phyloP scores from a whole-genome alignment of 2,113 vertebrate species.

The Eretmochelys imbricata region DNA sequence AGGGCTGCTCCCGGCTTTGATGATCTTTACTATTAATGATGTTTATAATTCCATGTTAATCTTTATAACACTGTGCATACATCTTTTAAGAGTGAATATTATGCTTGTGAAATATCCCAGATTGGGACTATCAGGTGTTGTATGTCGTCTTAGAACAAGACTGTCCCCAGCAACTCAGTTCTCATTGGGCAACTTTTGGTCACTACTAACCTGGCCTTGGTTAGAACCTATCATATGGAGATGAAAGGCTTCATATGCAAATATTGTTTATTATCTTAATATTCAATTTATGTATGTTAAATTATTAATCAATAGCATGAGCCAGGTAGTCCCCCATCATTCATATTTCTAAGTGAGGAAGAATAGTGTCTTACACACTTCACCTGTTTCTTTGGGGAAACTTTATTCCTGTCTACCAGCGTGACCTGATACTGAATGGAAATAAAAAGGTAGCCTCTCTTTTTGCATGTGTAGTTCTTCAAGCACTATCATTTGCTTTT shows the following conservation, averaged over 20 bases:
- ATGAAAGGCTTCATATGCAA: neutral
- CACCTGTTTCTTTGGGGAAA: neutral
- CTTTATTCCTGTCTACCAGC: neutral
- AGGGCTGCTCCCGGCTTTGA: neutral
- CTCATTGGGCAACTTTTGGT: neutral
- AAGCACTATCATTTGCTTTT: neutral
- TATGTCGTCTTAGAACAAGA: neutral
- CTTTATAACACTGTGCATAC: neutral
- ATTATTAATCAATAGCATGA: neutral
- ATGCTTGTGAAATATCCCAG: accelerated
- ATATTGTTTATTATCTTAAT: constrained; percentile 16
- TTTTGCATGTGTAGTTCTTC: neutral
- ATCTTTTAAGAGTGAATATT: neutral
- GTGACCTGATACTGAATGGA: neutral
- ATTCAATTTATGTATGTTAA: neutral
- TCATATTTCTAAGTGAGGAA: neutral
- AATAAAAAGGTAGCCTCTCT: neutral
- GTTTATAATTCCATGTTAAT: neutral
- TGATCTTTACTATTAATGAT: neutral
- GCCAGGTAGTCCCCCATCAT: neutral
- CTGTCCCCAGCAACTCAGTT: neutral
- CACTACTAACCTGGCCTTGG: neutral
- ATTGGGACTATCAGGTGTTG: neutral
- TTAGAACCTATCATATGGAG: neutral
- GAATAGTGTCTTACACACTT: neutral